Evolutionary conservation across 2,113 vertebrate genomes (phyloP), one percentile per base, ranked within the genome.

Genomic region (Heterotilapia buettikoferi): DNA sequence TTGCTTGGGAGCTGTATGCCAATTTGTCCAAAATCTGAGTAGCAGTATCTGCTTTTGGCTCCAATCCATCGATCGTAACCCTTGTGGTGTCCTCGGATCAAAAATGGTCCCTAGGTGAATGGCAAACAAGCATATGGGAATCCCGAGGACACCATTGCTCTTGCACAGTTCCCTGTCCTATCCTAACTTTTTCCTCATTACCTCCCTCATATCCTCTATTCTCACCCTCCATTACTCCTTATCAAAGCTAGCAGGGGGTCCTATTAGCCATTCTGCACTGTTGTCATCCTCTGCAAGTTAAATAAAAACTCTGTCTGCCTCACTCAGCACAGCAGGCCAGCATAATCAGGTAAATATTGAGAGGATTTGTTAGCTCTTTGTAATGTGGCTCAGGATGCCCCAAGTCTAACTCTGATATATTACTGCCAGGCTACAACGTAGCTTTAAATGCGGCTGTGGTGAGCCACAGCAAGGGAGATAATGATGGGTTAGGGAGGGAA

Each of bases 271-370:
- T 84, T 91, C 79, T 91, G 85, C 73, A 19, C 82, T 73, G 7
- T 18, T 83, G 54, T 85, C 29, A 54, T 29, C 66, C 31, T 80
- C 59, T 73, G 14, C 11, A 19, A 56, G 53, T 81, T 26, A 61
- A 90, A 82, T 68, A 80, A 63, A 85, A 31, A n/a, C 50, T 63
- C 56, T 40, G 50, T 80, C 84, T 80, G 43, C 78, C 31, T 76
- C 33, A 11, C 31, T 29, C 5, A 5, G 33, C 80, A 78, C 31
- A 5, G 54, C 5, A 12, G 52, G 53, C 38, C 38, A 5, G 11
- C 9, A 78, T 90, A 90, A 91, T 89, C 84, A 86, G 88, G 87
- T 89, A 85, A 91, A 93, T 88, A 89, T 82, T 86, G 83, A 73
- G 53, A 88, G 66, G 76, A 88, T 91, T 88, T 85, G 83, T 87